phyloP scores from a whole-genome alignment of 2,797 vertebrate genomes.

The Malacoctenus gilli region DNA sequence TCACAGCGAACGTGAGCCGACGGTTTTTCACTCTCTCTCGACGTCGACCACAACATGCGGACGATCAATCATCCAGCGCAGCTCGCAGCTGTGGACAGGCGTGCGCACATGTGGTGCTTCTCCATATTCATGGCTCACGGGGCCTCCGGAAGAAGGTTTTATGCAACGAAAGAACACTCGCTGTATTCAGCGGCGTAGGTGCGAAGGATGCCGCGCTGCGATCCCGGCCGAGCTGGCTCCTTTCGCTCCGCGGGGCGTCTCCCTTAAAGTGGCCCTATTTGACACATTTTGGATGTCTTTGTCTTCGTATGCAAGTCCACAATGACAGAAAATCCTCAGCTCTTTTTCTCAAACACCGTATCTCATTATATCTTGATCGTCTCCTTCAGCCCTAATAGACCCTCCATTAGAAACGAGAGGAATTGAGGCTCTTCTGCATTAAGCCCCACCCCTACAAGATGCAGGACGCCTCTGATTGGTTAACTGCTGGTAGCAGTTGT shows the following conservation, averaged over 20 bases:
- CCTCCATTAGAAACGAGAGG: too few species aligned
- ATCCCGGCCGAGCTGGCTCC: background rate
- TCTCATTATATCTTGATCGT: too few species aligned
- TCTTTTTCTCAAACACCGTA: too few species aligned
- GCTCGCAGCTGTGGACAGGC: slow-evolving; percentile 7
- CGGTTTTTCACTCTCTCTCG: background rate
- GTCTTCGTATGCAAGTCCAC: too few species aligned
- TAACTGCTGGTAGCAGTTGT: too few species aligned
- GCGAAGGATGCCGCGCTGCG: slow-evolving; percentile 15
- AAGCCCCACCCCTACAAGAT: too few species aligned
- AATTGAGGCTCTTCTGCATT: too few species aligned
- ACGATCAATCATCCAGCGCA: slow-evolving; percentile 3
- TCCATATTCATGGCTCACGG: slow-evolving; percentile 3
- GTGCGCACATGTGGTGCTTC: slow-evolving; percentile 6
- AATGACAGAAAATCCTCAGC: too few species aligned
- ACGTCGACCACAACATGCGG: background rate
- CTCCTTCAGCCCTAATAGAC: too few species aligned
- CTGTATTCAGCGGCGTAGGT: slow-evolving; percentile 20
- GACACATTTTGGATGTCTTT: too few species aligned
- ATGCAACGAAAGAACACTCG: slow-evolving; percentile 2
- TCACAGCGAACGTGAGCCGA: background rate
- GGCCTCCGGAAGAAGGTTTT: background rate
- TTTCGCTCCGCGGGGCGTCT: too few species aligned
- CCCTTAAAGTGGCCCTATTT: background rate
- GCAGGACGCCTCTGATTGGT: too few species aligned